phyloP scores from a whole-genome alignment of 2,797 vertebrate species.

The Percopsis omiscomaycus region DNA sequence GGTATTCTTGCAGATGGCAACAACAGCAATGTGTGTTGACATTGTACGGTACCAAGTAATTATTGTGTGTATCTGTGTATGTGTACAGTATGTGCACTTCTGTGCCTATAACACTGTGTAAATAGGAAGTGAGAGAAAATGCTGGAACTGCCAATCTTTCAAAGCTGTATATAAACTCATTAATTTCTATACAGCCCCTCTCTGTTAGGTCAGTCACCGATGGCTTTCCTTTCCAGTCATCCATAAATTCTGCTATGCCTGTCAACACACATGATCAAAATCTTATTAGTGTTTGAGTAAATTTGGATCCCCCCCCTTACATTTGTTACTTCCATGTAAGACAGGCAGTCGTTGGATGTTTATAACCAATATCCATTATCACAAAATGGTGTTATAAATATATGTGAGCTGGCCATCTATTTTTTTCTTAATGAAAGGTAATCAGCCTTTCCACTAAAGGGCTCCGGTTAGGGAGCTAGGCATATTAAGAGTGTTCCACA shows the following conservation, averaged over 20 bases:
- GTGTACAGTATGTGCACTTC: too few relatives aligned
- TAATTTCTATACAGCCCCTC: not conserved
- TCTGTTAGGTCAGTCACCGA: not conserved
- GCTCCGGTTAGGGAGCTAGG: too few relatives aligned
- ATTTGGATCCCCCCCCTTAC: too few relatives aligned
- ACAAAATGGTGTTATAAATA: not conserved
- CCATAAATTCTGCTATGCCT: too few relatives aligned
- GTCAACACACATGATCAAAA: too few relatives aligned
- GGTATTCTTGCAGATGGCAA: not conserved
- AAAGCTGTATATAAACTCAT: not conserved
- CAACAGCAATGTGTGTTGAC: not conserved
- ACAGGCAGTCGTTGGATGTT: too few relatives aligned
- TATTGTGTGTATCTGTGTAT: not conserved
- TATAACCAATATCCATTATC: too few relatives aligned
- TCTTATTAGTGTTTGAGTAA: too few relatives aligned
- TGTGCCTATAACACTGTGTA: not conserved
- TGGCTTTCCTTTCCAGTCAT: too few relatives aligned
- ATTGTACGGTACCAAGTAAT: not conserved
- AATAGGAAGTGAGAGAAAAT: slow-evolving; percentile 1
- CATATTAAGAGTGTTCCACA: too few relatives aligned
- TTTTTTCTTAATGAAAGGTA: not conserved
- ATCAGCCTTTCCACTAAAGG: not conserved
- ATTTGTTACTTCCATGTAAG: too few relatives aligned
- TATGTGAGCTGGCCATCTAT: too few relatives aligned
- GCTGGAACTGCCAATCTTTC: slow-evolving; percentile 11